Evolutionary conservation across 2,888 invertebrate genomes (phyloP), one percentile per base, ranked within the genome.

Genomic region (Polydesmus complanatus): DNA sequence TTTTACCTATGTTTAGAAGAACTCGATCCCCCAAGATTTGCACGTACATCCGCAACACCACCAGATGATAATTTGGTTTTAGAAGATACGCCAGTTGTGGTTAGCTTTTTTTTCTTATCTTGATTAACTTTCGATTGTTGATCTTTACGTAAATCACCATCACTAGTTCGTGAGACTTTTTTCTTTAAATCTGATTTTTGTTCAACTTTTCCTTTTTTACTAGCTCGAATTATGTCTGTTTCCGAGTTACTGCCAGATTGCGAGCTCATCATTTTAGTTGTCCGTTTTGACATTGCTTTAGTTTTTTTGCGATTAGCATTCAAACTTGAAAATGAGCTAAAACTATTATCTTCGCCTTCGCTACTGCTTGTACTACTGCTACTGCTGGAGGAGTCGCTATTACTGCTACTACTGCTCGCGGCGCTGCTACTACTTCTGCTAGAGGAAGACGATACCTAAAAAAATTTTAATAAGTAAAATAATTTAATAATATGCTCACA

Each of bases 391-490:
- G 54, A 47, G 37, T 27, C 27, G 26, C 37, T 27, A 27, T 58
- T 62, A 56, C 63, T 63, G 23, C 57, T 63, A 37, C 61, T 61
- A 27, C 55, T 56, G 27, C 47, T 56, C 8, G 57, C 55, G 50
- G 59, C 59, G 60, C 55, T 59, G 48, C 60, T 62, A 3, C 56
- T 54, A 51, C 62, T 62, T 26, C 59, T 59, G 18, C 58, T 58
- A 18, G 59, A 53, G 3, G 59, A 59, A 51, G 51, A 49, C 2
- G 49, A 19, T 14, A 57, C 49, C 18, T 57, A 18, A 21, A 57
- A 50, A 50, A 11, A 57, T 50, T 50, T n/a, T 14, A 21, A 21
- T 27, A 11, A 55, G 25, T 57, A 3, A 58, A 50, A 23, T 22
- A 27, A 19, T n/a, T 50, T 18, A 54, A 23, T 54, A 18, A n/a